A percentile compares a stretch with the other conserved stretches of the same genome.
Evolutionary conservation across 2,888 invertebrate genomes (phyloP).

Genomic region (Alentia gelatinosa): DNA sequence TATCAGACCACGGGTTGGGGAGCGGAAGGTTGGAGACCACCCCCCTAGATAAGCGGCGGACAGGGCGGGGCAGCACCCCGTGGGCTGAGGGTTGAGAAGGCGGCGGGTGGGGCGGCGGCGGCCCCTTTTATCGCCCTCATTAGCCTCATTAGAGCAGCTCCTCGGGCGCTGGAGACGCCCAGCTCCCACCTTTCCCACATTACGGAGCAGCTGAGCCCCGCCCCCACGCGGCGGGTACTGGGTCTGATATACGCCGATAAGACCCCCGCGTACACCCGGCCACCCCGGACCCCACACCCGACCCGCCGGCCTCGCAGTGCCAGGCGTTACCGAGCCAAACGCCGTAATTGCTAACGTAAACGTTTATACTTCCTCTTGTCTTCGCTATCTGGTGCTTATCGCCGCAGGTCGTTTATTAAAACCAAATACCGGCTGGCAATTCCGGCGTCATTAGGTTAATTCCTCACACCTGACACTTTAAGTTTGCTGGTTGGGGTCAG

Average conservation of each 20-base stretch:
- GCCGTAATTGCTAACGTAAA: slow-evolving; percentile 25
- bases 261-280: too few relatives aligned
- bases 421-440: too few relatives aligned
- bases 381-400: background rate
- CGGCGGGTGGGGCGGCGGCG: background rate
- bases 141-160: slow-evolving; percentile 29
- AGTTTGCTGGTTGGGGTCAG: too few relatives aligned
- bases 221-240: background rate
- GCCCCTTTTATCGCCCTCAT: slow-evolving; percentile 31
- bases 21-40: background rate
- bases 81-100: background rate
- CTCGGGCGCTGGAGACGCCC: background rate
- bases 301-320: too few relatives aligned
- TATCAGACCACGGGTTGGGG: background rate
- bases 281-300: too few relatives aligned
- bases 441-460: background rate
- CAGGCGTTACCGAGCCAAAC: background rate
- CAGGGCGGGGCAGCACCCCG: too few relatives aligned
- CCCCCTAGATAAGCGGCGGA: too few relatives aligned
- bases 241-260: too few relatives aligned
- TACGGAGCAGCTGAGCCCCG: background rate
- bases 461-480: too few relatives aligned
- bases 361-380: background rate
- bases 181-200: background rate
- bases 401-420: background rate